Evolutionary conservation across 2,888 invertebrate genomes (phyloP), one percentile per base, ranked within the genome.

Genomic region (Spicauda simplicius): DNA sequence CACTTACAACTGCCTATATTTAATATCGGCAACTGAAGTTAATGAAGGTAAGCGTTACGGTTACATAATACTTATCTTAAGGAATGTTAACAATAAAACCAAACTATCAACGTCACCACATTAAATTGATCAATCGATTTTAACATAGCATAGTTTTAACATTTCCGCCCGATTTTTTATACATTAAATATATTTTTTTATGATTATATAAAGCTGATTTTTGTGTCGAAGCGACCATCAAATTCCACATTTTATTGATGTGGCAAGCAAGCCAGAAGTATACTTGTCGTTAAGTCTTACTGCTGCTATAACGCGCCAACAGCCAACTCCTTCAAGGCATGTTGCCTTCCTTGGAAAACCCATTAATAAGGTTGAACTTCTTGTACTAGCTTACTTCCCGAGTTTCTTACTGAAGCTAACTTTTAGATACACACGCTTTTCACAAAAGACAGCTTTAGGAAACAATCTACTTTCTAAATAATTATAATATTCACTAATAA

Each of bases 1-100:
- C 63, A 71, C 68, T 67, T 60, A 16, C 66, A 72, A 68, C 62
- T 63, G 71, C 69, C 69, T 66, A 70, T 75, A 75, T 75, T 74
- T 70, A 70, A 74, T 75, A 73, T 73, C 61, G 72, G 69, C 70
- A 65, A 70, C 70, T 59, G 60, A 70, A 70, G 67, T 72, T 73
- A 74, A 73, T 71, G 72, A 74, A 70, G 33, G 37, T 55, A 66
- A 66, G 66, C 66, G 60, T 61, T 45, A 56, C 33, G 3, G 37
- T 55, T 60, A 56, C 50, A 56, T 20, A 54, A 59, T 67, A 67
- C 33, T 70, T 66, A 65, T 62, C 70, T 76, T 77, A 72, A 80
- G 88, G 85, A 88, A 88, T 89, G 87, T 86, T 71, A 75, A 74
- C 72, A 78, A 82, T 81, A 84, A 83, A 85, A 84, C 84, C 79